Percentiles rank a stretch among this genome's conserved stretches.
phyloP scores from a whole-genome alignment of 2,888 invertebrate species.

The Cancer borealis region DNA sequence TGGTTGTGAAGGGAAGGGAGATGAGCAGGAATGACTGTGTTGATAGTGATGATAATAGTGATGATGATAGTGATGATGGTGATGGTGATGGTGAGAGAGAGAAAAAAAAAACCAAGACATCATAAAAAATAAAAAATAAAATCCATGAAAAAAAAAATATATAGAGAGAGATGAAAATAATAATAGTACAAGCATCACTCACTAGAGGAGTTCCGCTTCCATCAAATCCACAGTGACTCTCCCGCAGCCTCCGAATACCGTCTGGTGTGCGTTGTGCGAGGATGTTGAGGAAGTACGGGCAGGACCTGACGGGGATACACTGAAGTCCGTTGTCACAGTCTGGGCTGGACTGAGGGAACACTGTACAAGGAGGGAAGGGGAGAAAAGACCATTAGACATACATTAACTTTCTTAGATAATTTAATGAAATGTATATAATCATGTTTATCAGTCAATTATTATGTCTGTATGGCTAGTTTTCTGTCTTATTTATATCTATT shows the following conservation, averaged over 20 bases:
- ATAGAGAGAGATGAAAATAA: background rate
- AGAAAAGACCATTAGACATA: background rate
- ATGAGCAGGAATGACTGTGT: background rate
- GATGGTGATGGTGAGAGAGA: background rate
- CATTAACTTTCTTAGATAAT: background rate
- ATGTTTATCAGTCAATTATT: background rate
- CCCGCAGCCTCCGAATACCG: background rate
- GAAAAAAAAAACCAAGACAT: background rate
- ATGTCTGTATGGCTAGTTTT: background rate
- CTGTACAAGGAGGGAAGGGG: background rate
- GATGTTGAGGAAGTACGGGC: background rate
- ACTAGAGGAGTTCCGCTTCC: background rate
- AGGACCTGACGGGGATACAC: background rate
- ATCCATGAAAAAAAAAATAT: background rate
- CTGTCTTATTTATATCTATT: background rate
- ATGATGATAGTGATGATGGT: background rate
- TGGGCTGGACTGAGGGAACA: background rate
- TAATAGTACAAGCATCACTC: background rate
- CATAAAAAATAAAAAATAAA: background rate
- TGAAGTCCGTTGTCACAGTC: background rate
- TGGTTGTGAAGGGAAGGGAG: background rate
- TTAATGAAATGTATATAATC: background rate
- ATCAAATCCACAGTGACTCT: constrained; percentile 6
- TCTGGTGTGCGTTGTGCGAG: background rate
- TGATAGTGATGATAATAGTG: background rate